Evolutionary conservation across 2,888 invertebrate genomes (phyloP).

Genomic region (Resseliella maxima): DNA sequence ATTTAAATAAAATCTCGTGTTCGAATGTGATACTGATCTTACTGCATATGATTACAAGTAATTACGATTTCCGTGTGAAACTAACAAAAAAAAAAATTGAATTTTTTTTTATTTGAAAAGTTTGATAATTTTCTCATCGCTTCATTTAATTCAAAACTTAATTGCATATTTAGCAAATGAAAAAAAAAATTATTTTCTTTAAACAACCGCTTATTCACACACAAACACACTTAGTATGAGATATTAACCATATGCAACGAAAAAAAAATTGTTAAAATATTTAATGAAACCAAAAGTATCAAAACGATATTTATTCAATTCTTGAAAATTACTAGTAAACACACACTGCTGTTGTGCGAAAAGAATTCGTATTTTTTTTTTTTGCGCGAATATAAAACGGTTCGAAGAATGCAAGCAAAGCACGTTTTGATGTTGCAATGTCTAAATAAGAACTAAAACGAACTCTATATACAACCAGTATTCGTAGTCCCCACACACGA

Average conservation of each 20-base stretch:
- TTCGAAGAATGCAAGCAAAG: conserved; percentile 4
- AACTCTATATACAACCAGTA: background rate
- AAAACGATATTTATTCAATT: too few relatives aligned
- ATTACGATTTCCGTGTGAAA: background rate
- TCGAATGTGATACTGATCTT: background rate
- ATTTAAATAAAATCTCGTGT: background rate
- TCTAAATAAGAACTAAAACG: conserved; percentile 53
- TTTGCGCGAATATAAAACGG: background rate
- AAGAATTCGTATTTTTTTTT: too few relatives aligned
- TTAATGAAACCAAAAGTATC: too few relatives aligned
- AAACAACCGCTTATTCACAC: too few relatives aligned
- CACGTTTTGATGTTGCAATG: conserved; percentile 44
- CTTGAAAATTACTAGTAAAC: too few relatives aligned
- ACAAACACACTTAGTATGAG: too few relatives aligned
- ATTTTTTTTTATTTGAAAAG: background rate
- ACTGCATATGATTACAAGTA: background rate
- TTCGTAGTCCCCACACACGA: background rate
- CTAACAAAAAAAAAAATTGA: background rate
- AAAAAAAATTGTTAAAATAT: too few relatives aligned
- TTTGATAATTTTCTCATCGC: background rate
- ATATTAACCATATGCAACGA: too few relatives aligned
- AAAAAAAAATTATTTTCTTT: background rate
- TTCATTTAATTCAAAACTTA: background rate
- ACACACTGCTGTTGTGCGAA: too few relatives aligned
- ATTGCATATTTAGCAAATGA: too few relatives aligned